These are phyloP conservation scores for Pyrrhosoma nymphula DNA, from an alignment of 2,888 invertebrate genomes.

Conservation along the genomic window DNA sequence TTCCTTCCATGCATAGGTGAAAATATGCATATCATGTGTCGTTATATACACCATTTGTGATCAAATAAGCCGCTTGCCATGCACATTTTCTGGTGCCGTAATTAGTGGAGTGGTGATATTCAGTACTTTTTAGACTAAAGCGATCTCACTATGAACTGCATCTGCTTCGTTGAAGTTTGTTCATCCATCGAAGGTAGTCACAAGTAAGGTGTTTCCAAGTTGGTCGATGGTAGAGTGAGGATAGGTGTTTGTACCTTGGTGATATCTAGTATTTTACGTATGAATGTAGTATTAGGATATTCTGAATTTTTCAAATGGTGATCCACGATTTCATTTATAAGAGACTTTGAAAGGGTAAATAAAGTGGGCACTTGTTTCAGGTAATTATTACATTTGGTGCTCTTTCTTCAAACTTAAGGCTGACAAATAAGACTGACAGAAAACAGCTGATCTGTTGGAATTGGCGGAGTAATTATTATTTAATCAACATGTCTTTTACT, in stretches of 20 bases:
- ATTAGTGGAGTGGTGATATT: background rate
- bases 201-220: background rate
- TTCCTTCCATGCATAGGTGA: background rate
- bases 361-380: background rate
- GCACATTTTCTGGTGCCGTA: background rate
- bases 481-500: background rate
- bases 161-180: background rate
- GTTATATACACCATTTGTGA: background rate
- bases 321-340: background rate
- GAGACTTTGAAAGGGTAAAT: background rate
- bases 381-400: conserved; percentile 46
- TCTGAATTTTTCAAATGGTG: conserved; percentile 17
- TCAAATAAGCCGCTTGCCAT: conserved; percentile 32
- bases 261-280: background rate
- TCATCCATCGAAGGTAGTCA: background rate
- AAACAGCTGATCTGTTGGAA: conserved; percentile 28
- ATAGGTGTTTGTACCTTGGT: background rate
- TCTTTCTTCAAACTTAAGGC: conserved; percentile 35
- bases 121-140: background rate
- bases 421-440: conserved; percentile 60
- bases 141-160: background rate
- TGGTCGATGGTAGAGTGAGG: background rate
- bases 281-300: background rate
- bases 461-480: background rate
- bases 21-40: conserved; percentile 41